Conservation (phyloP, 2,797 vertebrate genomes). For the Vespertilio murinus region DNA sequence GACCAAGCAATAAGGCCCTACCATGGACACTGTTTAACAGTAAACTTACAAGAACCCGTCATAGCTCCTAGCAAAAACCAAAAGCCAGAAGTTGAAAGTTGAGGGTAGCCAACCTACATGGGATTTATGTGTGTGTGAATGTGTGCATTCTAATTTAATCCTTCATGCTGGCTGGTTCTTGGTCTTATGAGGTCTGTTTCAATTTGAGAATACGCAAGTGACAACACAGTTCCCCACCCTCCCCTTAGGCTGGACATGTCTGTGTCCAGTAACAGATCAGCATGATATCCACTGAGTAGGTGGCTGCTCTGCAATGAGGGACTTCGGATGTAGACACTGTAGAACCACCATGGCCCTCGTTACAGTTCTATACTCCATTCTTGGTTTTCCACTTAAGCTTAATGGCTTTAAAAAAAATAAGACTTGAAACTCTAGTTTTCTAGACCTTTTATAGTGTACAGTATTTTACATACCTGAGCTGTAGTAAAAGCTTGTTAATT, state of each 20-base stretch:
- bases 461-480: constrained; percentile 79
- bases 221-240: neutral
- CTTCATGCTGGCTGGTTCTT: constrained; percentile 17
- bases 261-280: neutral
- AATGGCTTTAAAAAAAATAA: constrained; percentile 72
- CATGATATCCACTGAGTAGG: neutral
- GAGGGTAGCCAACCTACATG: neutral
- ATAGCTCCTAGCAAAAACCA: constrained; percentile 55
- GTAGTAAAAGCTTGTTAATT: constrained; percentile 80
- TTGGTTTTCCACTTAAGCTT: constrained; percentile 72
- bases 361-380: constrained; percentile 78
- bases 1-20: constrained; percentile 17
- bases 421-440: constrained; percentile 83
- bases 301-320: neutral
- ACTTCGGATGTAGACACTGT: neutral
- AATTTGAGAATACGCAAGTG: neutral
- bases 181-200: constrained; percentile 25
- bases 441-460: constrained; percentile 80
- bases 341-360: neutral
- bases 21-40: constrained; percentile 57
- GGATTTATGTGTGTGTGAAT: no score
- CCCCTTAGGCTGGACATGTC: neutral
- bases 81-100: neutral
- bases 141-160: neutral
- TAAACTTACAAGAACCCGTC: constrained; percentile 37